Percentiles rank a stretch among this genome's conserved stretches.
These are phyloP conservation scores for Aproaerema taeniolella DNA, from an alignment of 2,888 invertebrate genomes.

Conservation along the genomic window DNA sequence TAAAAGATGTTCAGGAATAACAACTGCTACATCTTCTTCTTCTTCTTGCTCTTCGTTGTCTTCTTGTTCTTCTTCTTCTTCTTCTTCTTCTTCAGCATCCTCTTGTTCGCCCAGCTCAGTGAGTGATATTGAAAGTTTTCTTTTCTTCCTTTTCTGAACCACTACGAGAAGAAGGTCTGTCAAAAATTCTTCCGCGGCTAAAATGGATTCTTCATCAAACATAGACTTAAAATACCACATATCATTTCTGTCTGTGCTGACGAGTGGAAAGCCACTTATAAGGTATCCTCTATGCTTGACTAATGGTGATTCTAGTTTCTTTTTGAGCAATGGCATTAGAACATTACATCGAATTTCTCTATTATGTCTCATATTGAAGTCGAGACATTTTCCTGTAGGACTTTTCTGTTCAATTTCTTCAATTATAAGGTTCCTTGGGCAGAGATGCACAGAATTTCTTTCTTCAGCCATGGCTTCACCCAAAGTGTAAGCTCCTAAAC, in stretches of 20 bases:
- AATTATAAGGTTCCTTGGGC: slow-evolving; percentile 70
- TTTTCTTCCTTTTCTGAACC: slow-evolving; percentile 44
- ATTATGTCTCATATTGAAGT: slow-evolving; percentile 75
- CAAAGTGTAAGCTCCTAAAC: slow-evolving; percentile 64
- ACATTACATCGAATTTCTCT: slow-evolving; percentile 67
- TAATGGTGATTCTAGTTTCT: slow-evolving; percentile 65
- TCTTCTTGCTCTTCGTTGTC: slow-evolving; percentile 33
- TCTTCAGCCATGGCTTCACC: slow-evolving; percentile 76
- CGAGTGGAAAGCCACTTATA: slow-evolving; percentile 80
- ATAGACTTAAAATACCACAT: slow-evolving; percentile 27
- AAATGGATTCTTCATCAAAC: slow-evolving; percentile 52
- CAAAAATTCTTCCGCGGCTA: slow-evolving; percentile 36
- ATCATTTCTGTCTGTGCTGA: slow-evolving; percentile 50
- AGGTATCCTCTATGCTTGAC: slow-evolving; percentile 80
- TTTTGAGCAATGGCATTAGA: slow-evolving; percentile 69
- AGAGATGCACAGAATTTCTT: slow-evolving; percentile 76
- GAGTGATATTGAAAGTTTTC: slow-evolving; percentile 16
- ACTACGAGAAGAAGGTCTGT: slow-evolving; percentile 41
- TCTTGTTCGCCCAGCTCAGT: slow-evolving; percentile 31
- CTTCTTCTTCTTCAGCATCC: slow-evolving; percentile 28
- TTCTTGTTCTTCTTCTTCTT: slow-evolving; percentile 31
- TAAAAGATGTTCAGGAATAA: slow-evolving; percentile 53
- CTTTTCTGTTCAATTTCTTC: slow-evolving; percentile 78
- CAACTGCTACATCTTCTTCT: slow-evolving; percentile 35
- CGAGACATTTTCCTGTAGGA: slow-evolving; percentile 74